Conservation (phyloP, 2,113 vertebrate species). For the Ailurus styani region DNA sequence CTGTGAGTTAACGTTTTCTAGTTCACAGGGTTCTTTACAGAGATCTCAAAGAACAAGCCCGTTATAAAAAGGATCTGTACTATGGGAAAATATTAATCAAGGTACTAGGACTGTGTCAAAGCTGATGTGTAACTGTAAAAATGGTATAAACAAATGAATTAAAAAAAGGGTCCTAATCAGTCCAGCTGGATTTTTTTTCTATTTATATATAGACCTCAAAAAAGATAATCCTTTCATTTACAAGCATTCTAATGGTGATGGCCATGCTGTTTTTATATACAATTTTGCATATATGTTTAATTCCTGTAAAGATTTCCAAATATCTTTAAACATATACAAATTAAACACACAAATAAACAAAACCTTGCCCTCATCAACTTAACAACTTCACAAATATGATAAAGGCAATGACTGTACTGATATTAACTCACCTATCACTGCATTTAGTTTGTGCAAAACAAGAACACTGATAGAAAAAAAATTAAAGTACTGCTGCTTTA, state of each 20-base stretch:
- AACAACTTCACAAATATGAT: conserved; percentile 65
- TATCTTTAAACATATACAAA: conserved; percentile 74
- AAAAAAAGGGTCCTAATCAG: conserved; percentile 79
- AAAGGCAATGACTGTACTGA: conserved; percentile 68
- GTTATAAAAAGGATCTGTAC: conserved; percentile 61
- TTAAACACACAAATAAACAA: conserved; percentile 61
- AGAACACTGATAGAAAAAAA: conserved; percentile 77
- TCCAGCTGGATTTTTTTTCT: conserved; percentile 81
- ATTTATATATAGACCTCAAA: conserved; percentile 72
- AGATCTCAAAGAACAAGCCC: conserved; percentile 48
- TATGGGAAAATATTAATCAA: conserved; percentile 59
- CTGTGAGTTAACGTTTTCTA: conserved; percentile 56
- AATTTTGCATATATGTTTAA: conserved; percentile 83
- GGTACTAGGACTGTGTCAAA: conserved; percentile 61
- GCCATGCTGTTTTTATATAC: conserved; percentile 81
- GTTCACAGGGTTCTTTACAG: conserved; percentile 72
- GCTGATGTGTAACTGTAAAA: conserved; percentile 72
- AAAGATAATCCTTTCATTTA: conserved; percentile 77
- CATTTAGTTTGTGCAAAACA: conserved; percentile 78
- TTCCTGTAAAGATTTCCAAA: conserved; percentile 73
- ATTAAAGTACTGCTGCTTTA: conserved; percentile 75
- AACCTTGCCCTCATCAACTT: conserved; percentile 70
- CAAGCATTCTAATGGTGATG: conserved; percentile 80
- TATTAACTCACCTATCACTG: conserved; percentile 68
- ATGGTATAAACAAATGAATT: conserved; percentile 73